Evolutionary conservation across 1,140 invertebrate species (phyloP).

Genomic region (Chironomus tepperi): DNA sequence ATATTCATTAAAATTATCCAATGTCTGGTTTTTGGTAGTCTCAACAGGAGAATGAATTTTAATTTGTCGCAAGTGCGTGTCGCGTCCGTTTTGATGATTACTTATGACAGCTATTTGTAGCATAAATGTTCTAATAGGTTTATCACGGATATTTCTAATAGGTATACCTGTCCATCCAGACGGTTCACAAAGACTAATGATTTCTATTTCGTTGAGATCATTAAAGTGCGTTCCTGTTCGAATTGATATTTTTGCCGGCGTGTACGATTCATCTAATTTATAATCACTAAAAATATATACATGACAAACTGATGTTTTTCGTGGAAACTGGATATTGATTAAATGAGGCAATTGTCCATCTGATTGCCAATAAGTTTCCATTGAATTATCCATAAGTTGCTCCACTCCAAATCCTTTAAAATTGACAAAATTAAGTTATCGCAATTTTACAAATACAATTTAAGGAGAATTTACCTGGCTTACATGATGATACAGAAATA

Average conservation of each 20-base stretch:
- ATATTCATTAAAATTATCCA: conserved; percentile 66
- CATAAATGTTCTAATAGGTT: conserved; percentile 89
- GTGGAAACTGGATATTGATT: conserved; percentile 95
- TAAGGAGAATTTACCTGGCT: conserved; percentile 78
- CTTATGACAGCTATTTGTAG: conserved; percentile 94
- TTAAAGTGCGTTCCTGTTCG: conserved; percentile 94
- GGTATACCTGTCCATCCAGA: conserved; percentile 91
- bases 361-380: conserved; percentile 98
- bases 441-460: too few relatives aligned
- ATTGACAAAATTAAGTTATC: too few relatives aligned
- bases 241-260: conserved; percentile 91
- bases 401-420: conserved; percentile 90
- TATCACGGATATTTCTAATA: conserved; percentile 79
- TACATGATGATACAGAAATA: conserved; percentile 97
- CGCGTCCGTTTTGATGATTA: conserved; percentile 97
- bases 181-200: conserved; percentile 89
- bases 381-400: conserved; percentile 86
- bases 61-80: conserved; percentile 96
- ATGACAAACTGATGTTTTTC: conserved; percentile 90
- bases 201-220: conserved; percentile 92
- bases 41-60: conserved; percentile 91
- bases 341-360: conserved; percentile 96
- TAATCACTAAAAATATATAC: conserved; percentile 97
- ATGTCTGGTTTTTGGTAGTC: conserved; percentile 51
- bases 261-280: conserved; percentile 98